Evolutionary conservation across 2,888 invertebrate species (phyloP).

Genomic region (Hydraecia micacea): DNA sequence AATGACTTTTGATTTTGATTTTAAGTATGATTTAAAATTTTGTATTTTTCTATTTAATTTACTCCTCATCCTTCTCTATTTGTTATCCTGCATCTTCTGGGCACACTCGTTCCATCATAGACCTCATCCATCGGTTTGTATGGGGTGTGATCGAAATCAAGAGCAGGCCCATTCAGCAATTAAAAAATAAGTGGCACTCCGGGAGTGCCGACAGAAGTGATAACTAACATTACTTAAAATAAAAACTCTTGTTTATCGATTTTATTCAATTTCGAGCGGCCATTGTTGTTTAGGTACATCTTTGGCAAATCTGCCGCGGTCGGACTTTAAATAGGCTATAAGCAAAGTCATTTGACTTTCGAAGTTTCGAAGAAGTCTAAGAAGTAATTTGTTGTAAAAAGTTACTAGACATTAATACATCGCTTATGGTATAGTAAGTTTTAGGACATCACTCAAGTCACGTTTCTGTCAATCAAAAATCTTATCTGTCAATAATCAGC

Average conservation of each 20-base stretch:
- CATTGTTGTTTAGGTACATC: too few species aligned
- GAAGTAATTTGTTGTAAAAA: not conserved
- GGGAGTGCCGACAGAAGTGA: too few species aligned
- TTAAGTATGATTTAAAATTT: not conserved
- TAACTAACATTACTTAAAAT: too few species aligned
- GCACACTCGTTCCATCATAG: too few species aligned
- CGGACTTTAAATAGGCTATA: not conserved
- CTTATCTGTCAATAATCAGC: constrained; percentile 7
- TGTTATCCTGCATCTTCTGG: not conserved
- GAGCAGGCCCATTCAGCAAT: too few species aligned
- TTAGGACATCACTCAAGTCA: constrained; percentile 35
- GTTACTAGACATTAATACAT: not conserved
- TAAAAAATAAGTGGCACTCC: too few species aligned
- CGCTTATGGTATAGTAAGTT: constrained; percentile 16
- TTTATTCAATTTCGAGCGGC: too few species aligned
- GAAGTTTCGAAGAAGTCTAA: not conserved
- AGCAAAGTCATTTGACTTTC: not conserved
- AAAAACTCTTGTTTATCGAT: too few species aligned
- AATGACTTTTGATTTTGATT: too few species aligned
- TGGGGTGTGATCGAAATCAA: too few species aligned
- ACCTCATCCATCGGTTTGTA: too few species aligned
- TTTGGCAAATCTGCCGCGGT: too few species aligned
- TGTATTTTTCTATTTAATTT: not conserved
- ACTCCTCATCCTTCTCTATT: not conserved
- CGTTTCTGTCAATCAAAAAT: constrained; percentile 38